Conservation (phyloP, 2,888 invertebrate genomes). For the Xylota sylvarum region DNA sequence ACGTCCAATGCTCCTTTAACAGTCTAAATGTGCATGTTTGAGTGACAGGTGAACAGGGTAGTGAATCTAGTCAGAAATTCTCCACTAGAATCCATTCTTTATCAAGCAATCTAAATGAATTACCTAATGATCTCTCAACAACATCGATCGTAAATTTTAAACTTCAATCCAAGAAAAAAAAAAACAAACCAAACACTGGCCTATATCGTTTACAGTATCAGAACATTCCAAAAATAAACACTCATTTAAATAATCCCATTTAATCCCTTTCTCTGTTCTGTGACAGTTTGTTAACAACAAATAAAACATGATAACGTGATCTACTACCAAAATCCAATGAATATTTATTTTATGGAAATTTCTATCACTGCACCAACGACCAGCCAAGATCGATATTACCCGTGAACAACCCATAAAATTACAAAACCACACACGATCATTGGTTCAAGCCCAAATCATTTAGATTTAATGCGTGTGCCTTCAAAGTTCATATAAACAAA, state of each 20-base stretch:
- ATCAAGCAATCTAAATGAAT: constrained; percentile 37
- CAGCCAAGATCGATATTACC: constrained; percentile 46
- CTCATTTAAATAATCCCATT: constrained; percentile 55
- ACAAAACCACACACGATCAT: constrained; percentile 56
- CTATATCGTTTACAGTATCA: neutral
- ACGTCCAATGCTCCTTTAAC: too few species aligned
- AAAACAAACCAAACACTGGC: neutral
- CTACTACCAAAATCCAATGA: constrained; percentile 59
- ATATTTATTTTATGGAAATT: constrained; percentile 72
- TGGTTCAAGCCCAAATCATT: constrained; percentile 10
- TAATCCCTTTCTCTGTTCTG: neutral
- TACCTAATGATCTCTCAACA: constrained; percentile 41
- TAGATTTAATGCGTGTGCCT: constrained; percentile 51
- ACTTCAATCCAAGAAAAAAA: constrained; percentile 12
- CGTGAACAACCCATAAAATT: constrained; percentile 60
- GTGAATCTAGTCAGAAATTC: too few species aligned
- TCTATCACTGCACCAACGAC: neutral
- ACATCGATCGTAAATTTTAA: constrained; percentile 51
- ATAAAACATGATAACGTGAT: constrained; percentile 75
- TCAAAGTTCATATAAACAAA: constrained; percentile 34
- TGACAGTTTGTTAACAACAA: constrained; percentile 70
- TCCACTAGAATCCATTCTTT: neutral
- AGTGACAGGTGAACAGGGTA: too few species aligned
- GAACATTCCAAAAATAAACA: constrained; percentile 6
- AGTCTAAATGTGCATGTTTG: too few species aligned